Base-by-base conservation (phyloP, 2,113 vertebrate genomes). In the Romanogobio albipinnatus region DNA sequence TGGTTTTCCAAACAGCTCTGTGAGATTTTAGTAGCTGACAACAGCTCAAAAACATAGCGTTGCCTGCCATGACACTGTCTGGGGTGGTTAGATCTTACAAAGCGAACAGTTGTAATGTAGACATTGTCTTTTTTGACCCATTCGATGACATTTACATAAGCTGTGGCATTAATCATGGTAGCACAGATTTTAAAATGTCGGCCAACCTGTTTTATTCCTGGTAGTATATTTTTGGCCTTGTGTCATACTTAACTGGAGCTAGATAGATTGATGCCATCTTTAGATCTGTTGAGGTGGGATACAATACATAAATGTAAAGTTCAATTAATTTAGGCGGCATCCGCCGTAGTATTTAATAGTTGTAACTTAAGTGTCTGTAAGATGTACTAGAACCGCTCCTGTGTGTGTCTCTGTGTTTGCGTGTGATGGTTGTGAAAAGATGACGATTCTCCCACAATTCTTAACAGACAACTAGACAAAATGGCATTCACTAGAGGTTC, bases 1-100 rank as follows among this genome's bases (percentile, higher is more conserved):
- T 90, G 90, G 89, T 81, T 86, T 86, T 89, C 89, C 90, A 87
- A 87, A 90, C 90, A 47, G 39, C 59, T 47, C 49, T 70, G 17
- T 70, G 9, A 58, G 62, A 78, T 82, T 84, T 78, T 84, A 80
- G 43, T 33, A 11, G 22, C 75, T 86, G 47, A 80, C 24, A 49
- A 76, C 79, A 51, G 22, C 51, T 56, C 51, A 19, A 56, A 56
- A 56, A 56, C 17, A 1, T 14, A 59, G 56, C 1, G 76, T 24
- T 62, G 56, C 76, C 39, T 17, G 24, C 19, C 5, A 24, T 24
- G 29, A 59, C 11, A 5, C 53, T n/a, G 56, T 45, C 22, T 26
- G 3, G 10, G 76, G 24, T 26, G 33, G 36, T 45, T n/a, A 17
- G 39, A 61, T 58, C 74, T 39, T 77, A n/a, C 53, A 9, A 43